Conservation (phyloP, 1,140 invertebrate species). For the Asbolus verrucosus region DNA sequence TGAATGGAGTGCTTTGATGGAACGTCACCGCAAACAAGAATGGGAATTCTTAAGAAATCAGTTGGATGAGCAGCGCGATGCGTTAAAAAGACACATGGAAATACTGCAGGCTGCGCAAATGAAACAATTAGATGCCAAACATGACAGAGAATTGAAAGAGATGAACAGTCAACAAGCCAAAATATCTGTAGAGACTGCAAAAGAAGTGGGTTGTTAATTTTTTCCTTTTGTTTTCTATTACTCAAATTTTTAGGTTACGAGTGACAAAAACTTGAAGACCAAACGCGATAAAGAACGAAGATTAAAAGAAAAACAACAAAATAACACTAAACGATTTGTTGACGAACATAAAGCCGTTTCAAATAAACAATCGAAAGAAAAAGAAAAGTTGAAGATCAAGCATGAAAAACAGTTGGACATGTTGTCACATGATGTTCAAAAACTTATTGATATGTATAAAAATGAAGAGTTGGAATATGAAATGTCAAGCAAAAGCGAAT, state of each 20-base stretch:
- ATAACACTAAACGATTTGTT: constrained; percentile 99
- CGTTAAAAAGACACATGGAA: constrained; percentile 88
- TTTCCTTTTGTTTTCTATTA: constrained; percentile 4
- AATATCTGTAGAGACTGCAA: constrained; percentile 95
- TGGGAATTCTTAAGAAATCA: constrained; percentile 88
- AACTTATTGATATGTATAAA: constrained; percentile 95
- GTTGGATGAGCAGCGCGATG: constrained; percentile 86
- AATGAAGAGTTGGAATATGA: constrained; percentile 94
- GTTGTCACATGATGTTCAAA: constrained; percentile 90
- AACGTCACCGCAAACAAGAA: constrained; percentile 91
- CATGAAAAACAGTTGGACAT: constrained; percentile 95
- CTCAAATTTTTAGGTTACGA: constrained; percentile 72
- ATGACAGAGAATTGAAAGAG: constrained; percentile 96
- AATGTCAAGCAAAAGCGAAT: constrained; percentile 89
- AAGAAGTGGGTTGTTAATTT: constrained; percentile 72
- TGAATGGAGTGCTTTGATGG: constrained; percentile 94
- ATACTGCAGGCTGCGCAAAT: constrained; percentile 87
- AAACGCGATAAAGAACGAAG: constrained; percentile 96
- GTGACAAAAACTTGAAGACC: constrained; percentile 96
- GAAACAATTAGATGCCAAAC: constrained; percentile 89
- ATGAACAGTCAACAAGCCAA: constrained; percentile 96
- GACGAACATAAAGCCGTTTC: constrained; percentile 92
- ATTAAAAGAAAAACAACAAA: constrained; percentile 96
- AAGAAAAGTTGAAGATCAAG: constrained; percentile 90
- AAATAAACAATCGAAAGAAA: constrained; percentile 93